Base-by-base conservation (phyloP, 2,113 vertebrate genomes). In the Chelonoidis abingdonii region DNA sequence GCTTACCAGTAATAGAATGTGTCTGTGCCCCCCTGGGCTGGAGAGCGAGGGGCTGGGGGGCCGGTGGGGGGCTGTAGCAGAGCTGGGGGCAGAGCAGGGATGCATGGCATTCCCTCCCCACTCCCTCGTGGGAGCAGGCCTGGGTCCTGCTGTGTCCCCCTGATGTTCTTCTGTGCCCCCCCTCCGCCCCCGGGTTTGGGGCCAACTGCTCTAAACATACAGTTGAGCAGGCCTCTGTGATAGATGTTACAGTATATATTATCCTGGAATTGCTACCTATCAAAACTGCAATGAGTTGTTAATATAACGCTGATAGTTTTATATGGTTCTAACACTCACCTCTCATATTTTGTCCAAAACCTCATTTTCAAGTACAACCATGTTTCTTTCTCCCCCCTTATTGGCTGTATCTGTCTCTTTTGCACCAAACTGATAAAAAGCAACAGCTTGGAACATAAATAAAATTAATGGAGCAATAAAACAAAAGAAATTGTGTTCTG, bases 401-500 rank as follows among this genome's bases (percentile, higher is more conserved):
- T 5, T 83, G 81, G 72, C 57, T 93, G 75, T 94, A 84, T 89
- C 53, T 82, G 1, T 53, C 16, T 41, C 76, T 87, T 50, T 84
- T 27, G 2, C 35, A 89, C 76, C 62, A 92, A 93, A 91, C 94
- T 93, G 96, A 95, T 97, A 95, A 97, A 59, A 96, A 96, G 84
- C 91, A 96, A 85, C 72, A 4, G 89, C 94, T 94, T 92, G 89
- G 92, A 94, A 78, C 93, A 89, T 95, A 97, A 97, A 97, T 97
- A 96, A 97, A 96, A 93, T 89, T 94, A 97, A 94, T 90, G 89
- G 90, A 88, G 95, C 90, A 95, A 83, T 95, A 89, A 96, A 97
- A 80, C 92, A 95, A 95, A 96, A 96, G 80, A 86, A 93, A 96
- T 88, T 94, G 89, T 97, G 31, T 97, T 95, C 76, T 82, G 65